Conservation (phyloP, 1,140 invertebrate species). For the Paraescarpia echinospica region DNA sequence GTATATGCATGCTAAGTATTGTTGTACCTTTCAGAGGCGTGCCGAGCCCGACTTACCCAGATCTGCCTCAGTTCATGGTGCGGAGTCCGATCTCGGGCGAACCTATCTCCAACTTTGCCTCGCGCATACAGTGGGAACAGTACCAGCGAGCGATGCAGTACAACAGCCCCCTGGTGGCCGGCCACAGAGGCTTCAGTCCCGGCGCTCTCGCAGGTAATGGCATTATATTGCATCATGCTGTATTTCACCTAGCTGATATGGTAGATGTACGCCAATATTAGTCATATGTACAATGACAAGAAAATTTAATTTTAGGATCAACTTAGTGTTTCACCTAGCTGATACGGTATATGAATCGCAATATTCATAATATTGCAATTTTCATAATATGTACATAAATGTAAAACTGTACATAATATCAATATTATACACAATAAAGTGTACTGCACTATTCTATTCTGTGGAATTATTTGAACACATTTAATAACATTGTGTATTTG, state of each 20-base stretch:
- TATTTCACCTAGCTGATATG: too few species aligned
- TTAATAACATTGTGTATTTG: not conserved
- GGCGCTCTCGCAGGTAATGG: not conserved
- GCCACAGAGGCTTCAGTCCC: slow-evolving; percentile 3
- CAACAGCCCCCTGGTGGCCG: slow-evolving; percentile 31
- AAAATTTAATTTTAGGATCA: too few species aligned
- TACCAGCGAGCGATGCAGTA: slow-evolving; percentile 40
- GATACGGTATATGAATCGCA: not conserved
- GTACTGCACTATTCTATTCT: too few species aligned
- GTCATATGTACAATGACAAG: too few species aligned
- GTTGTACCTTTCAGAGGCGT: not conserved
- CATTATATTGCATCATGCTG: not conserved
- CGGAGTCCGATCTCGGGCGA: slow-evolving; percentile 23
- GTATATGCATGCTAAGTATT: not conserved
- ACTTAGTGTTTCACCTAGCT: too few species aligned
- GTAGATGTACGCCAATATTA: too few species aligned
- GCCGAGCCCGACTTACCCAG: not conserved
- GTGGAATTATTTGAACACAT: too few species aligned
- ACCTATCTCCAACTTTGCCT: slow-evolving; percentile 46
- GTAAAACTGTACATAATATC: too few species aligned
- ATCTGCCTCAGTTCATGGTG: not conserved
- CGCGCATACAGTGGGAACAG: slow-evolving; percentile 52
- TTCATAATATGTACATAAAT: too few species aligned
- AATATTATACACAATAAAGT: too few species aligned
- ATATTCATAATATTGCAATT: not conserved